A percentile compares a stretch with the other conserved stretches of the same genome.
Evolutionary conservation across 2,113 vertebrate species (phyloP).

Genomic region (Hippolais icterina): DNA sequence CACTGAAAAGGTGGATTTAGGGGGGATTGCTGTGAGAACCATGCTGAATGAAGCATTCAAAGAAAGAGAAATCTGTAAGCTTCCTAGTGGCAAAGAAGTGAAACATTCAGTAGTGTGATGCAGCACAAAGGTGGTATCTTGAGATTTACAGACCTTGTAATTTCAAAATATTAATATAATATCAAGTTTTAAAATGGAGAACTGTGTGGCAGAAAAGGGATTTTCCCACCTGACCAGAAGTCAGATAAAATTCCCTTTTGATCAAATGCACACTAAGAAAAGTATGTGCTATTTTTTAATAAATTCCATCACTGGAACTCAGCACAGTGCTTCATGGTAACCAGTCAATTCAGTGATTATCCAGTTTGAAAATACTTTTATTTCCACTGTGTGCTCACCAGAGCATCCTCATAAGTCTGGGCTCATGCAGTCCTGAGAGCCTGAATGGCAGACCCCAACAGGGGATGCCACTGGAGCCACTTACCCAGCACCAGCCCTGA

Average conservation of each 20-base stretch:
- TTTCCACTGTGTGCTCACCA: not conserved
- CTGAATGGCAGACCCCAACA: not conserved
- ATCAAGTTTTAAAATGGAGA: not conserved
- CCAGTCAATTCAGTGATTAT: not conserved
- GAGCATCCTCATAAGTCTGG: not conserved
- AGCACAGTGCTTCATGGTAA: not conserved
- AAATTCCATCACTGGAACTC: not conserved
- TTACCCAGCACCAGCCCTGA: not conserved
- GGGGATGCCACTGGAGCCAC: not conserved
- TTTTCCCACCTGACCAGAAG: not conserved
- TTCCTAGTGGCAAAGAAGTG: not conserved
- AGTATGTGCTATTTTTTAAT: not conserved
- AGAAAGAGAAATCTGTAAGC: not conserved
- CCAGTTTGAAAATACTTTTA: not conserved
- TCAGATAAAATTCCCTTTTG: not conserved
- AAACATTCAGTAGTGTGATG: not conserved
- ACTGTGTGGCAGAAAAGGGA: not conserved
- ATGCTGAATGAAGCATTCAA: not conserved
- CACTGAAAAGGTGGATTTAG: not conserved
- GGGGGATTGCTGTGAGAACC: not conserved
- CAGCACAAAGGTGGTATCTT: not conserved
- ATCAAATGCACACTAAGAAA: not conserved
- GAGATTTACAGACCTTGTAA: not conserved
- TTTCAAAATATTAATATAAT: not conserved
- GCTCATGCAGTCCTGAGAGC: not conserved